A percentile compares a stretch with the other conserved stretches of the same genome.
phyloP scores from a whole-genome alignment of 2,797 vertebrate genomes.

The Halcyon leucocephala region DNA sequence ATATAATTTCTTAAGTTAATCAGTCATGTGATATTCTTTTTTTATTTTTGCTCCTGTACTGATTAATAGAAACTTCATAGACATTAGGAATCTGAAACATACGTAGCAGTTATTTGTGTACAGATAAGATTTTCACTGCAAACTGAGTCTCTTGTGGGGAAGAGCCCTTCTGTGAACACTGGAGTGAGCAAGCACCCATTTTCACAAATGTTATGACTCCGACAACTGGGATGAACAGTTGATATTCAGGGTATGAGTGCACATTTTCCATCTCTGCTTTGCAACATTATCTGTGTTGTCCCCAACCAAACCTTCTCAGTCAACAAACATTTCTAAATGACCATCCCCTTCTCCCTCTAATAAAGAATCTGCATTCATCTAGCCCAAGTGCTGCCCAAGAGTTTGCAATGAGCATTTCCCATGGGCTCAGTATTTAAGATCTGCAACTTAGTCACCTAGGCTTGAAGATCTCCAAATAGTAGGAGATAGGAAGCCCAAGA shows the following conservation, averaged over 20 bases:
- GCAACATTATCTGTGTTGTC: not conserved
- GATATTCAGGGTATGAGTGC: conserved; percentile 3
- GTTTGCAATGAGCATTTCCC: not conserved
- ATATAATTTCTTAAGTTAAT: conserved; percentile 41
- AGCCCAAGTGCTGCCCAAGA: not conserved
- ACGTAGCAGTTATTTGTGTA: not conserved
- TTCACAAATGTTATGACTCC: conserved; percentile 1
- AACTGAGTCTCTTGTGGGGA: not conserved
- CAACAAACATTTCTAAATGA: not conserved
- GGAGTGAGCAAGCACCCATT: not conserved
- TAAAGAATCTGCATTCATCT: not conserved
- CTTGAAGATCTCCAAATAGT: not conserved
- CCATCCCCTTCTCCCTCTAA: not conserved
- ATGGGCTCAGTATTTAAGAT: not conserved
- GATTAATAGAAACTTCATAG: conserved; percentile 39
- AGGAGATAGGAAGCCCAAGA: not conserved
- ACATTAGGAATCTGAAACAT: conserved; percentile 35
- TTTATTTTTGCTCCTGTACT: not conserved
- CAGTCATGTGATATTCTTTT: not conserved
- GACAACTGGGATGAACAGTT: not conserved
- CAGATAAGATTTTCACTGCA: conserved; percentile 23
- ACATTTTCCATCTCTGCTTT: not conserved
- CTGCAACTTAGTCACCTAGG: not conserved
- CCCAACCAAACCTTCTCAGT: not conserved
- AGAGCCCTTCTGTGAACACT: not conserved